Base-by-base conservation (phyloP, 2,888 invertebrate genomes). In the Argyresthia albistria region DNA sequence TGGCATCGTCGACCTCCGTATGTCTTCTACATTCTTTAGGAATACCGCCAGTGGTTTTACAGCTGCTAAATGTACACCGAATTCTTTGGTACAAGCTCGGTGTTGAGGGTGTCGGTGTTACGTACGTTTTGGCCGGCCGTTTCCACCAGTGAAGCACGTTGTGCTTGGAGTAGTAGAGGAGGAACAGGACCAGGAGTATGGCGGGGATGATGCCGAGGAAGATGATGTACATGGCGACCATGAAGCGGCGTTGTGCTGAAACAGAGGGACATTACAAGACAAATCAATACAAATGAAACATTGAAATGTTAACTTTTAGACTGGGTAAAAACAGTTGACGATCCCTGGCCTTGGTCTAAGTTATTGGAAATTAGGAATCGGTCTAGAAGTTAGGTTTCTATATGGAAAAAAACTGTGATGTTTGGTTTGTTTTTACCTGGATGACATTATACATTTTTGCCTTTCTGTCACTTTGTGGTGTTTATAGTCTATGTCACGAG, bases 141-240 rank as follows among this genome's bases (percentile, higher is more conserved):
- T 89, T 88, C 87, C 87, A 87, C 74, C 87, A 83, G 59, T 66
- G 62, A 43, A 86, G 67, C 57, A 86, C 69, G 92, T 94, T 92
- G 69, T 91, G 92, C 25, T 91, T 90, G 56, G 91, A 90, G 81
- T 95, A 95, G 89, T 95, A 96, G 52, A 91, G 73, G 42, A 94
- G 81, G 73, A 95, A 90, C 43, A 92, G 86, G 3, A 92, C 67
- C 16, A 94, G 75, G 1, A 93, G 90, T 45, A 93, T 76, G 55
- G 91, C 76, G 0, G 97, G 97, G 53, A 97, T 88, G 61, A 97
- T 92, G 25, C 95, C 93, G 63, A 97, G 90, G 90, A 97, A 96
- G 64, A 97, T 91, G 59, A 98, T 90, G 76, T 94, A 94, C 88
- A 98, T 89, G 37, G 93, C 93, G 56, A 94, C 93, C 70, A 95